Percentiles rank a stretch among this genome's conserved stretches.
phyloP scores from a whole-genome alignment of 2,888 invertebrate genomes.

The Drosophila fulvimacula region DNA sequence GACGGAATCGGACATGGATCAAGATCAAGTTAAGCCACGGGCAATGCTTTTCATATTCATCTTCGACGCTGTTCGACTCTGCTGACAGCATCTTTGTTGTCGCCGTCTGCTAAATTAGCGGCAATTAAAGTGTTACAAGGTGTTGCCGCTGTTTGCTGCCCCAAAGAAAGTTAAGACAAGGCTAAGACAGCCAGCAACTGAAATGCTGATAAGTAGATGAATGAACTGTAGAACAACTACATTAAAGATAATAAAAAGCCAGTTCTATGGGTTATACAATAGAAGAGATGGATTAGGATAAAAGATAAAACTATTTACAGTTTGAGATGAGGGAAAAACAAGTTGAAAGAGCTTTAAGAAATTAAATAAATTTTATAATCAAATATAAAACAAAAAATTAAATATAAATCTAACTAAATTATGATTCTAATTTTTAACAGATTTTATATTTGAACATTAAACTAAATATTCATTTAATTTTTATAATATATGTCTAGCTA shows the following conservation, averaged over 20 bases:
- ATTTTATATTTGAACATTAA: not conserved
- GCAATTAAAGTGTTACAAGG: slow-evolving; percentile 79
- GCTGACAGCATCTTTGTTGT: slow-evolving; percentile 3
- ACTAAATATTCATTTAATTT: not conserved
- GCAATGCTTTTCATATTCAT: slow-evolving; percentile 29
- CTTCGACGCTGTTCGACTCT: slow-evolving; percentile 1
- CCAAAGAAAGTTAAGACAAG: slow-evolving; percentile 60
- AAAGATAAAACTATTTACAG: slow-evolving; percentile 25
- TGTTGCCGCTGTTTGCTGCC: slow-evolving; percentile 50
- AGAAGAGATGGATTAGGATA: not conserved
- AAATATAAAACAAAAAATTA: not conserved
- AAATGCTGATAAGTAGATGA: slow-evolving; percentile 20
- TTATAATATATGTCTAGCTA: not conserved
- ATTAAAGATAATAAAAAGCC: slow-evolving; percentile 26
- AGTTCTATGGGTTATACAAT: slow-evolving; percentile 15
- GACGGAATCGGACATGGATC: slow-evolving; percentile 51
- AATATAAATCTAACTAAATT: not conserved
- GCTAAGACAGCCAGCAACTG: slow-evolving; percentile 12
- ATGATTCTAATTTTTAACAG: too few species aligned
- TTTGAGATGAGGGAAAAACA: not conserved
- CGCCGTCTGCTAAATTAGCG: slow-evolving; percentile 59
- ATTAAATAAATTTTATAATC: not conserved
- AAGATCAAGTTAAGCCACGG: slow-evolving; percentile 47
- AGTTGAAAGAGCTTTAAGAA: not conserved
- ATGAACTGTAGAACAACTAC: slow-evolving; percentile 29